These are phyloP conservation scores for Turritopsis rubra DNA, from an alignment of 30 jellyfish, hydroid and myxozoan species.

Conservation along the genomic window DNA sequence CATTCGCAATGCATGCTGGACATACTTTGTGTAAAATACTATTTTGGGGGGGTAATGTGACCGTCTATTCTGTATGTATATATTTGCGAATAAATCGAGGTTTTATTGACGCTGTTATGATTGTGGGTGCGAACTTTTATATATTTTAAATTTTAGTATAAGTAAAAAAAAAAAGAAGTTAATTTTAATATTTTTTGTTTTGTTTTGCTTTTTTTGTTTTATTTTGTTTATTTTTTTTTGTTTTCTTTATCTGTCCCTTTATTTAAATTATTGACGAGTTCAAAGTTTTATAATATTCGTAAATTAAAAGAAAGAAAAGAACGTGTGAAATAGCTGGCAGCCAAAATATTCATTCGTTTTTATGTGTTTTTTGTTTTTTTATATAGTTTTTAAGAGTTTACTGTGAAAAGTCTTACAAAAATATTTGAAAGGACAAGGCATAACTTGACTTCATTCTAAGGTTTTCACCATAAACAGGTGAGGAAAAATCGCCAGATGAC, in stretches of 20 bases:
- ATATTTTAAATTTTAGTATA: background rate
- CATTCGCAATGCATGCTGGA: background rate
- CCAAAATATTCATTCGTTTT: background rate
- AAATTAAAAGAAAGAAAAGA: too few species aligned
- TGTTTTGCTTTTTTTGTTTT: background rate
- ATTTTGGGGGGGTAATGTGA: background rate
- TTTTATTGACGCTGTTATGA: background rate
- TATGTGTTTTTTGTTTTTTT: background rate
- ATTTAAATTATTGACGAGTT: background rate
- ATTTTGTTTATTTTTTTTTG: background rate
- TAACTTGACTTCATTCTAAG: background rate
- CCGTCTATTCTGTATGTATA: background rate
- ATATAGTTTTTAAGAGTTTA: background rate
- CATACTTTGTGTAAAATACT: background rate
- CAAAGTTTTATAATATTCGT: too few species aligned
- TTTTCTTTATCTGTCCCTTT: too few species aligned
- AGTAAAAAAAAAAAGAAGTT: background rate
- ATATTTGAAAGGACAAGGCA: background rate
- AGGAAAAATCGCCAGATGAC: too few species aligned
- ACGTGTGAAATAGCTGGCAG: background rate
- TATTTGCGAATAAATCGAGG: background rate
- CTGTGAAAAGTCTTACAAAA: background rate
- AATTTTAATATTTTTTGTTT: too few species aligned
- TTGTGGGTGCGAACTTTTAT: background rate
- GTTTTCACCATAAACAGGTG: too few species aligned